Conservation (phyloP, 2,888 invertebrate genomes). For the Lycocerus yunnanus region DNA sequence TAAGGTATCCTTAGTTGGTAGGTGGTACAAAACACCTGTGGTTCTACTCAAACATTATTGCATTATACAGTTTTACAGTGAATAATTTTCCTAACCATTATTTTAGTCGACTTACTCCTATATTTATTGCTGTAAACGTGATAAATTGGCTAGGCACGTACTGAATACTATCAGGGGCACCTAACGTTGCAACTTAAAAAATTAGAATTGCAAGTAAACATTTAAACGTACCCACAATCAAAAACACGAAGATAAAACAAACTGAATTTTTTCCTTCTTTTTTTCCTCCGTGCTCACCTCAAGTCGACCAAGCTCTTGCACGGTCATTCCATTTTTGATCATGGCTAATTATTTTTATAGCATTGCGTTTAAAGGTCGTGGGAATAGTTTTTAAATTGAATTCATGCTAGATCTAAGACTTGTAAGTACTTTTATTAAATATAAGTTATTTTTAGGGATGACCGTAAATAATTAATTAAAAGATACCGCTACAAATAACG, state of each 20-base stretch:
- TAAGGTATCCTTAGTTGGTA: slow-evolving; percentile 16
- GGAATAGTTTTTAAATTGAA: background rate
- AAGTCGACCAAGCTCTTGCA: background rate
- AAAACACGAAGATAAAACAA: background rate
- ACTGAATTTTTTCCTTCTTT: background rate
- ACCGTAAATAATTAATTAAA: background rate
- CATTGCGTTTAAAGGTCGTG: background rate
- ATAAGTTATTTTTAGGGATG: background rate
- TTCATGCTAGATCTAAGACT: background rate
- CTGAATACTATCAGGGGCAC: background rate
- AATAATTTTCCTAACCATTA: background rate
- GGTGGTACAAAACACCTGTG: slow-evolving; percentile 22
- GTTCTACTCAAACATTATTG: slow-evolving; percentile 19
- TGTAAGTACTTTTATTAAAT: background rate
- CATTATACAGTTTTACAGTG: slow-evolving; percentile 15
- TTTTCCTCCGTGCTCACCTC: background rate
- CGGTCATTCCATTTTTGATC: background rate
- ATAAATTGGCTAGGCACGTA: background rate
- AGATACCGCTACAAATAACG: background rate
- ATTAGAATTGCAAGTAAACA: background rate
- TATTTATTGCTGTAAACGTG: background rate
- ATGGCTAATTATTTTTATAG: background rate
- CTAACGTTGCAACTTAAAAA: background rate
- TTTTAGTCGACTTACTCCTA: background rate
- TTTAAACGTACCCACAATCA: background rate